These are phyloP conservation scores for Phyllotis vaccarum DNA, from an alignment of 2,797 vertebrate species.

Conservation along the genomic window DNA sequence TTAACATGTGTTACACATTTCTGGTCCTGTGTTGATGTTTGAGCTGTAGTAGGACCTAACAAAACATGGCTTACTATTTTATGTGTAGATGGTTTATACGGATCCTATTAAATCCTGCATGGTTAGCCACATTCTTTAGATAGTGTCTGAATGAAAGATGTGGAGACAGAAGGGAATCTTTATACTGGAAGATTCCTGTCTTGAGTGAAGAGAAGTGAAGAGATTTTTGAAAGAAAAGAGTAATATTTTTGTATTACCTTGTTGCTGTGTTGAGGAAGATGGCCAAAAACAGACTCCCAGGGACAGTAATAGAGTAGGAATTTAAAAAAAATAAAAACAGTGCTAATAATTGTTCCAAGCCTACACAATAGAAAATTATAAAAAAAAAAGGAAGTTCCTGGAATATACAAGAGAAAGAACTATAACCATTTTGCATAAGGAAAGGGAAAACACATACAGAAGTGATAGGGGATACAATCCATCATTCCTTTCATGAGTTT, in stretches of 20 bases:
- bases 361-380: background rate
- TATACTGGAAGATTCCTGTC: background rate
- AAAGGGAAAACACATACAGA: background rate
- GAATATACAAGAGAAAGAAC: constrained; percentile 33
- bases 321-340: background rate
- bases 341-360: background rate
- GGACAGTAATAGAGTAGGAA: background rate
- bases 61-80: background rate
- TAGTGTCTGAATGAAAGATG: constrained; percentile 8
- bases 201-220: background rate
- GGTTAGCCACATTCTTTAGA: background rate
- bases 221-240: background rate
- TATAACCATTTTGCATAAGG: background rate
- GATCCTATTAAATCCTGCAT: background rate
- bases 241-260: fast-evolving
- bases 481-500: background rate
- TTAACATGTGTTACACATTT: constrained; percentile 16
- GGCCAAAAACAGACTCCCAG: background rate
- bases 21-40: too few species aligned
- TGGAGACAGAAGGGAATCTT: background rate
- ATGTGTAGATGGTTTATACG: background rate
- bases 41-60: background rate
- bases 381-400: background rate
- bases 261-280: background rate
- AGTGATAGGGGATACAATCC: background rate